Percentiles rank a stretch among this genome's conserved stretches.
These are phyloP conservation scores for Drosophila testacea DNA, from an alignment of 2,888 invertebrate genomes.

Conservation along the genomic window DNA sequence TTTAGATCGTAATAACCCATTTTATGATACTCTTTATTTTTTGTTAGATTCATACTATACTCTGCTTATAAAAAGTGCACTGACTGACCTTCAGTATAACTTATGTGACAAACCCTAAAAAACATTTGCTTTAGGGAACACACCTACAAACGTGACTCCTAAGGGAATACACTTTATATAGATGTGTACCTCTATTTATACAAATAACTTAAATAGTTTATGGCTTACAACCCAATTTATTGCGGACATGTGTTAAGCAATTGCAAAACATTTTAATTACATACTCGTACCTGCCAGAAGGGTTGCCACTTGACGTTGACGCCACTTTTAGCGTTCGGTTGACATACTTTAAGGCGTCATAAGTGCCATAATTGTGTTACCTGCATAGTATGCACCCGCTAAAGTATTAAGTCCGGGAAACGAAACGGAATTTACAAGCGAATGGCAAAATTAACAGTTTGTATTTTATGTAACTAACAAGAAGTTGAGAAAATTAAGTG, in stretches of 20 bases:
- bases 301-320: slow-evolving; percentile 16
- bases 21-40: no score
- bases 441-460: slow-evolving; percentile 20
- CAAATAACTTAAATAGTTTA: slow-evolving; percentile 26
- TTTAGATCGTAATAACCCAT: no score
- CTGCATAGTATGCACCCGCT: slow-evolving; percentile 9
- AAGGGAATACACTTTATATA: not conserved
- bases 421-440: slow-evolving; percentile 16
- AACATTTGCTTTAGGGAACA: not conserved
- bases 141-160: slow-evolving; percentile 22
- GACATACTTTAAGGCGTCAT: slow-evolving; percentile 37
- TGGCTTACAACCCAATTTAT: slow-evolving; percentile 7
- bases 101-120: slow-evolving; percentile 3
- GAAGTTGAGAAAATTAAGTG: slow-evolving; percentile 12
- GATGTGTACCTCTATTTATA: not conserved
- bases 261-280: slow-evolving; percentile 39
- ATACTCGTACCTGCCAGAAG: not conserved
- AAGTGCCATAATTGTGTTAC: slow-evolving; percentile 40
- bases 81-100: not conserved
- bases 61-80: no score
- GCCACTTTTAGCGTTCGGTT: slow-evolving; percentile 25
- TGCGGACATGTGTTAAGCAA: slow-evolving; percentile 7
- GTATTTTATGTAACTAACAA: no score
- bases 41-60: no score
- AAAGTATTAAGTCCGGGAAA: slow-evolving; percentile 22